Evolutionary conservation across 2,888 invertebrate genomes (phyloP).

Genomic region (Pachydiplax longipennis): DNA sequence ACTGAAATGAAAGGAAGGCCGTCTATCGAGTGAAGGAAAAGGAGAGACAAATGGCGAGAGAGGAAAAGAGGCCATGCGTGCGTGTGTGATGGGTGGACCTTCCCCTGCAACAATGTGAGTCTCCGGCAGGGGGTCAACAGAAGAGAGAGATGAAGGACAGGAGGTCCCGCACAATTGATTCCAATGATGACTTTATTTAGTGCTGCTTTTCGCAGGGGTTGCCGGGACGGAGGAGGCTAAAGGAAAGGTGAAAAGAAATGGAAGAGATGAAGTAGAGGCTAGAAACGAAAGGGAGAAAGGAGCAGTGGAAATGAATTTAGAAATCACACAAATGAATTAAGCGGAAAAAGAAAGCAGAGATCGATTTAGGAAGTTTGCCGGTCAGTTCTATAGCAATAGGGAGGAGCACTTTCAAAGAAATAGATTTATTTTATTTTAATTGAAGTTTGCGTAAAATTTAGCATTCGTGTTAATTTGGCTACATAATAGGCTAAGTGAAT

Average conservation of each 20-base stretch:
- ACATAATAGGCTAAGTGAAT: too few relatives aligned
- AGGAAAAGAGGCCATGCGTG: background rate
- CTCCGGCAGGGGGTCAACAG: background rate
- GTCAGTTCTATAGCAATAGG: too few relatives aligned
- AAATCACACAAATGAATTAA: background rate
- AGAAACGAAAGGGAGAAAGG: background rate
- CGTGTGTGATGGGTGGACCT: background rate
- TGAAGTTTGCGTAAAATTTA: too few relatives aligned
- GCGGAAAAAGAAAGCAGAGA: too few relatives aligned
- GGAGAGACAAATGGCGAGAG: background rate
- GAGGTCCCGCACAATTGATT: constrained; percentile 15
- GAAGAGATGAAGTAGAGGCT: background rate
- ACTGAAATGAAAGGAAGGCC: background rate
- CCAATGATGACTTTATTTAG: constrained; percentile 40
- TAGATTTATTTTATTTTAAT: too few relatives aligned
- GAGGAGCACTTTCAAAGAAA: too few relatives aligned
- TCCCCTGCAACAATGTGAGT: background rate
- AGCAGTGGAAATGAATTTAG: background rate
- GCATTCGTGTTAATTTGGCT: too few relatives aligned
- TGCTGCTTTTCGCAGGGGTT: background rate
- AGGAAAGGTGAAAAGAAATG: background rate
- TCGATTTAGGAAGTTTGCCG: too few relatives aligned
- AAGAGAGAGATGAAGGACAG: background rate
- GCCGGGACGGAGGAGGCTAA: background rate
- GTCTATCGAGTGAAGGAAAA: background rate